Percentiles rank a stretch among this genome's conserved stretches.
Evolutionary conservation across 2,888 invertebrate species (phyloP).

Genomic region (Pristionchus entomophagus): DNA sequence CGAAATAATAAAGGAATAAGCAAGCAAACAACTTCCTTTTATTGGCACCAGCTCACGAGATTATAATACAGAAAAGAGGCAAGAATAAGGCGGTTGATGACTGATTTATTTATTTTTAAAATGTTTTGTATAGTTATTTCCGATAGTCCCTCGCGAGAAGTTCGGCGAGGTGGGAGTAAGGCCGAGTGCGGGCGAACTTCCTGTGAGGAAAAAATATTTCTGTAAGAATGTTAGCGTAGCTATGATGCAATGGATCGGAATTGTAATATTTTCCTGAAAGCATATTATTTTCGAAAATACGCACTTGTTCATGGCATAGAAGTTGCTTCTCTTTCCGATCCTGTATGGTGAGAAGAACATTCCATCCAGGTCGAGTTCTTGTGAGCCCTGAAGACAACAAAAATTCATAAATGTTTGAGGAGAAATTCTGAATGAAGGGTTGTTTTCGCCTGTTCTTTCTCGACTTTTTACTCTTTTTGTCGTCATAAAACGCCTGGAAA

Average conservation of each 20-base stretch:
- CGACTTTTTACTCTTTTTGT: neutral
- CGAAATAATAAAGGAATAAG: slow-evolving; percentile 13
- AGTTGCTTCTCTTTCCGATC: slow-evolving; percentile 45
- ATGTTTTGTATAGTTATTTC: neutral
- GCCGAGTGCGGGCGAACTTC: neutral
- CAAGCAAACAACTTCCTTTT: neutral
- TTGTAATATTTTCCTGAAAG: too few relatives aligned
- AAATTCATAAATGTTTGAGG: neutral
- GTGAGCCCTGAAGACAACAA: neutral
- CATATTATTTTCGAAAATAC: too few relatives aligned
- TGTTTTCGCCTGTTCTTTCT: neutral
- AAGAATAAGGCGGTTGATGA: neutral
- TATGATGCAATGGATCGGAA: too few relatives aligned
- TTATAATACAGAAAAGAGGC: slow-evolving; percentile 19
- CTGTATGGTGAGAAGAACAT: slow-evolving; percentile 47
- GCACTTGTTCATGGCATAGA: slow-evolving; percentile 46
- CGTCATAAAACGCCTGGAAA: too few relatives aligned
- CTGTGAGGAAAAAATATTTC: neutral
- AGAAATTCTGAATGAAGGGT: neutral
- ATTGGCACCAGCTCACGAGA: neutral
- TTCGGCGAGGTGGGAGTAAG: neutral
- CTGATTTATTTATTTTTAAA: neutral
- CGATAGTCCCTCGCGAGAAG: neutral
- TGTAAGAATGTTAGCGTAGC: too few relatives aligned
- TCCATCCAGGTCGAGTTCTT: slow-evolving; percentile 10